Base-by-base conservation (phyloP, 2,888 invertebrate species). In the Neoscelio sp. region DNA sequence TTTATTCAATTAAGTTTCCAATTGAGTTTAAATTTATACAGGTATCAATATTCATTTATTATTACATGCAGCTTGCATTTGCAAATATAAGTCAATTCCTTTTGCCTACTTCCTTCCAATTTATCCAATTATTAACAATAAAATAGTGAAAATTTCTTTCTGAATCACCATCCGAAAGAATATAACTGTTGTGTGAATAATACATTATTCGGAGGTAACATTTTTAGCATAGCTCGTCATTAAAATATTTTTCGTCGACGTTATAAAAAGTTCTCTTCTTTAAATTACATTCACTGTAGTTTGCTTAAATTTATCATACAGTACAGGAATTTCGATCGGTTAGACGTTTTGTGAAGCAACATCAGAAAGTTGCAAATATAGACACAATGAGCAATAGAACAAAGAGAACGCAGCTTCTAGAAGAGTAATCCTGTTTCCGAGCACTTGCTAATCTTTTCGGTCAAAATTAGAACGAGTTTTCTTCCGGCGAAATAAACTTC, bases 381-480 rank as follows among this genome's bases (percentile, higher is more conserved):
- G 52, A 15, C 40, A 52, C 65, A 52, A 52, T 40, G 48, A 28
- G 52, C 40, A 30, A 30, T 12, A 15, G 52, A 42, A 52, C 18
- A 42, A 65, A 28, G 30, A 17, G 38, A n/a, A n/a, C 15, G 38
- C 50, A 40, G 20, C 10, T 64, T 64, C 64, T 7, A 44, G 8
- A 42, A 52, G 42, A 54, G 46, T 56, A 68, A 68, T 68, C 46
- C 33, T 0, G 54, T 68, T 68, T 46, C 56, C 35, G 10, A 30
- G 20, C 40, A 42, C 52, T 35, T 26, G 65, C 65, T 65, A 52
- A 65, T 65, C 52, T 26, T 44, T 58, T 58, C 58, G 56, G 50
- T 56, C 54, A 35, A 54, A 68, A 68, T 56, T 68, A 68, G 46
- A 56, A 68, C 54, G 56, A 56, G 44, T 44, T 68, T 56, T 68